phyloP scores from a whole-genome alignment of 2,888 invertebrate genomes.

The Lepidocyrtinus sp. region DNA sequence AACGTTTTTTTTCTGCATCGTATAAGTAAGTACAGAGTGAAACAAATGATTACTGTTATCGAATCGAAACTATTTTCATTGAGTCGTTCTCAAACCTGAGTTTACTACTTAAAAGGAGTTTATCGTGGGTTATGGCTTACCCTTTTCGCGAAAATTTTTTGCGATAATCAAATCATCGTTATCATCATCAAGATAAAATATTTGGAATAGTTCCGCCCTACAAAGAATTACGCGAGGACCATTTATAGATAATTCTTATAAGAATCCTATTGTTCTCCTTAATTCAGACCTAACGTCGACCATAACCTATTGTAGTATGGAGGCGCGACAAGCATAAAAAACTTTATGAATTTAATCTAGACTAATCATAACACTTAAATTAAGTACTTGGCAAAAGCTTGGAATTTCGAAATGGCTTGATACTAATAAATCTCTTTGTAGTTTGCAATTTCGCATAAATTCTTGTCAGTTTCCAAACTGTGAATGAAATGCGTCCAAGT shows the following conservation, averaged over 20 bases:
- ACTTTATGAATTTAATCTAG: background rate
- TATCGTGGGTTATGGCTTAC: too few relatives aligned
- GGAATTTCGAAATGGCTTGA: background rate
- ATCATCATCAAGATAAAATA: too few relatives aligned
- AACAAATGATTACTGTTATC: too few relatives aligned
- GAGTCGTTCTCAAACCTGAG: too few relatives aligned
- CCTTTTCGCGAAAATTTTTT: too few relatives aligned
- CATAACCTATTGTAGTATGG: background rate
- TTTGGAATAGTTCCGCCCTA: background rate
- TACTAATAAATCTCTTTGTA: background rate
- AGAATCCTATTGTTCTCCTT: background rate
- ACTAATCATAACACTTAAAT: background rate
- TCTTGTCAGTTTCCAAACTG: background rate
- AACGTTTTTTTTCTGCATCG: too few relatives aligned
- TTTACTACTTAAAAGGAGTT: too few relatives aligned
- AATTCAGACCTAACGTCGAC: background rate
- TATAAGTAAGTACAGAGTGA: too few relatives aligned
- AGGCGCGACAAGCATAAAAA: background rate
- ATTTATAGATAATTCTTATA: background rate
- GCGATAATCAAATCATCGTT: too few relatives aligned
- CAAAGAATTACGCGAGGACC: background rate
- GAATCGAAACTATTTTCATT: too few relatives aligned
- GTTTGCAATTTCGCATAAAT: slow-evolving; percentile 9
- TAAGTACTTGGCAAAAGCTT: background rate
- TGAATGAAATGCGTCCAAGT: background rate